Base-by-base conservation (phyloP, 1,140 invertebrate species). In the Drosophila orena region DNA sequence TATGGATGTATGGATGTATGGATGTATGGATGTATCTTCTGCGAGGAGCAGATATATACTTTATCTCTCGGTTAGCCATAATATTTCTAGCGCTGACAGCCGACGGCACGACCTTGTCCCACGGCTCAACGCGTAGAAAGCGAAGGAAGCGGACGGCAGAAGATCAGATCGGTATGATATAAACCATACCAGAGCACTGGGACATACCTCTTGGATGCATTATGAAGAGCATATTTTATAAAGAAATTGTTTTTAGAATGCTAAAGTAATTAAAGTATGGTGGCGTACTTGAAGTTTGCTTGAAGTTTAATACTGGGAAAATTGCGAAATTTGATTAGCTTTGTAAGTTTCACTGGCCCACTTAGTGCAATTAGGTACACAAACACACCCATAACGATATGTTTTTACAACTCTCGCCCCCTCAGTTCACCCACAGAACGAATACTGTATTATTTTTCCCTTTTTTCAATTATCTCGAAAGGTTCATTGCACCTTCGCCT, bases 11-110 rank as follows among this genome's bases (percentile, higher is more conserved):
- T n/a, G n/a, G n/a, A n/a, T n/a, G n/a, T n/a, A n/a, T n/a, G n/a
- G n/a, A n/a, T n/a, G n/a, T n/a, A 38, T 42, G 44, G 17, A 38
- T 62, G 35, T 47, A 55, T 69, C 47, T 56, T 34, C 1, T 20
- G 57, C 34, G 20, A n/a, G 27, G 43, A 44, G n/a, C 57, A 54
- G 66, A 43, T 78, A 78, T 85, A 70, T 71, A 81, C 70, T 86
- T 85, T 81, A 85, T 85, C 77, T 85, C 66, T 80, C 52, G 81
- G 70, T 83, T 76, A 81, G 81, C 81, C 81, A 69, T 78, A 86
- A 86, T 86, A 86, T 81, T 81, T 88, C 61, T 88, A 60, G 35
- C 52, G 24, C 24, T 4, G 22, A 22, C 22, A 6, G 78, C 56
- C 78, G 83, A 88, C 83, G 83, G 62, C 72, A 76, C 83, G 83